Evolutionary conservation across 2,797 vertebrate genomes (phyloP).

Genomic region (Typhlichthys subterraneus): DNA sequence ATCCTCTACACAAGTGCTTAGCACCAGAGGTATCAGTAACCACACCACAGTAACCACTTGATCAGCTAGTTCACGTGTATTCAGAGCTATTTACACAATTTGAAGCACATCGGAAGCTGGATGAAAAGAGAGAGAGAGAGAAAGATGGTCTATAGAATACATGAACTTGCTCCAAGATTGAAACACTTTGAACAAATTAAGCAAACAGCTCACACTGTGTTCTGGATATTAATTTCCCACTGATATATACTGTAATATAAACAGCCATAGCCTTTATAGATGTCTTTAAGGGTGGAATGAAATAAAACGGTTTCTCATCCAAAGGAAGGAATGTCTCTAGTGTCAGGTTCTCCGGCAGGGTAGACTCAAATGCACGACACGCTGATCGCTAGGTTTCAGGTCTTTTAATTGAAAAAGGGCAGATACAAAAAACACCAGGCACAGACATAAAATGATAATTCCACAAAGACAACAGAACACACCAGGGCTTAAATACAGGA

Average conservation of each 20-base stretch:
- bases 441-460: no score
- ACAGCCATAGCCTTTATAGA: constrained; percentile 52
- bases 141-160: background rate
- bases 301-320: constrained; percentile 57
- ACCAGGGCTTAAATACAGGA: no score
- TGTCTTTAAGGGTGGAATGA: constrained; percentile 56
- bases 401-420: no score
- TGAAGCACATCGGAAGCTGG: no score
- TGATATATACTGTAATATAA: constrained; percentile 50
- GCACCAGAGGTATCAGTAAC: constrained; percentile 79
- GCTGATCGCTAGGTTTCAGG: no score
- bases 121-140: background rate
- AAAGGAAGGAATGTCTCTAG: constrained; percentile 41
- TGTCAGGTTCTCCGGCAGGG: no score
- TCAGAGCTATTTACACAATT: background rate
- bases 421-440: no score
- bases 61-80: no score
- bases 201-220: constrained; percentile 26
- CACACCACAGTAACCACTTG: background rate
- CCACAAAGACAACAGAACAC: no score
- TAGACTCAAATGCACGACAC: no score
- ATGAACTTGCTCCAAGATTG: constrained; percentile 12
- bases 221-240: constrained; percentile 31
- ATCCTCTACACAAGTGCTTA: constrained; percentile 77
- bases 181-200: constrained; percentile 51